Conservation (phyloP, 2,888 invertebrate genomes). For the Cenopis cana region DNA sequence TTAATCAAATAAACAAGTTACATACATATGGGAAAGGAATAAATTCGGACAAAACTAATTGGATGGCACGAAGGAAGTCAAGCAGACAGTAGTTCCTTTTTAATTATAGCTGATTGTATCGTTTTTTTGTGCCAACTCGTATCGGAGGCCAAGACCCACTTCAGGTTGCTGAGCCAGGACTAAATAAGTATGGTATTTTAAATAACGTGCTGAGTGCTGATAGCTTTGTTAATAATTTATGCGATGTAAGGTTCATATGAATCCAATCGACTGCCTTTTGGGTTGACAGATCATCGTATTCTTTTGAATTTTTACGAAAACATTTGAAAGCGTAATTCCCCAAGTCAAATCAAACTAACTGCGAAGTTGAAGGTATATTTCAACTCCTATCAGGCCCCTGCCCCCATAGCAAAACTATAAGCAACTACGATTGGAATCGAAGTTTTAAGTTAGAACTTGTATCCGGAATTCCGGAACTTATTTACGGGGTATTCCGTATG, state of each 20-base stretch:
- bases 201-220: no score
- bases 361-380: not conserved
- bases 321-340: no score
- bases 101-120: not conserved
- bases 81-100: not conserved
- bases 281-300: no score
- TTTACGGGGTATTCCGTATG: slow-evolving; percentile 4
- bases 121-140: not conserved
- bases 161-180: no score
- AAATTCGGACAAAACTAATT: not conserved
- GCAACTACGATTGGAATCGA: slow-evolving; percentile 4
- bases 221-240: no score
- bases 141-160: no score
- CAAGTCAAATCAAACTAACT: no score
- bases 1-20: not conserved
- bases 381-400: not conserved
- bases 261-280: no score
- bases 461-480: slow-evolving; percentile 4
- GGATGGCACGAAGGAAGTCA: not conserved
- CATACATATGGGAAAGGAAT: not conserved
- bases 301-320: no score
- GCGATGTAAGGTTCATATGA: no score
- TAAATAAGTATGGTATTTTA: no score
- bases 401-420: not conserved
- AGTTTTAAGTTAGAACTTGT: slow-evolving; percentile 9